Evolutionary conservation across 2,113 vertebrate species (phyloP).

Genomic region (Etheostoma spectabile): DNA sequence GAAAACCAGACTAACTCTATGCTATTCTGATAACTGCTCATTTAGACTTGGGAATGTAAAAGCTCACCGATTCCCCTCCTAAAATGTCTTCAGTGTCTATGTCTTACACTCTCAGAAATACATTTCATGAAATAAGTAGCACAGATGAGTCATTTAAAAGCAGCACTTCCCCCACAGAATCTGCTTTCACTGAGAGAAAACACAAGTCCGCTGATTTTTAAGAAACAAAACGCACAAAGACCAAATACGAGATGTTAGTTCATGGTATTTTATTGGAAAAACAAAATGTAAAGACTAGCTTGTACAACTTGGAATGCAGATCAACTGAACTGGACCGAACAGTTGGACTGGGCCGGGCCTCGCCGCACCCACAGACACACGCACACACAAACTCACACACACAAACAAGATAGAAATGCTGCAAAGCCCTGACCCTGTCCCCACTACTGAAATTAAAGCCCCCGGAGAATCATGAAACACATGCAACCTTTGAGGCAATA

Average conservation of each 20-base stretch:
- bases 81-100: constrained; percentile 15
- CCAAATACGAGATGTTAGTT: constrained; percentile 51
- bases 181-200: background rate
- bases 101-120: constrained; percentile 16
- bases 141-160: constrained; percentile 49
- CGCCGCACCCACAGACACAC: constrained; percentile 62
- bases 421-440: constrained; percentile 67
- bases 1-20: background rate
- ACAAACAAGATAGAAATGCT: constrained; percentile 72
- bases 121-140: background rate
- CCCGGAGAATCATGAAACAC: constrained; percentile 26
- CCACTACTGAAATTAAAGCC: constrained; percentile 53
- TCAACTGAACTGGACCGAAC: constrained; percentile 91
- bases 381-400: constrained; percentile 49
- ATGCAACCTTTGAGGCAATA: constrained; percentile 53
- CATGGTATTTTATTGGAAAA: constrained; percentile 97
- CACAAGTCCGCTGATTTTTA: background rate
- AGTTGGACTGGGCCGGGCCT: constrained; percentile 82
- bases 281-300: constrained; percentile 94
- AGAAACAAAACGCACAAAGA: constrained; percentile 23
- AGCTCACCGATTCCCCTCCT: background rate
- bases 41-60: background rate
- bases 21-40: background rate
- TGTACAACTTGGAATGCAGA: constrained; percentile 99
- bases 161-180: constrained; percentile 25